Evolutionary conservation across 2,797 vertebrate genomes (phyloP).

Genomic region (Benthosema pterotum): DNA sequence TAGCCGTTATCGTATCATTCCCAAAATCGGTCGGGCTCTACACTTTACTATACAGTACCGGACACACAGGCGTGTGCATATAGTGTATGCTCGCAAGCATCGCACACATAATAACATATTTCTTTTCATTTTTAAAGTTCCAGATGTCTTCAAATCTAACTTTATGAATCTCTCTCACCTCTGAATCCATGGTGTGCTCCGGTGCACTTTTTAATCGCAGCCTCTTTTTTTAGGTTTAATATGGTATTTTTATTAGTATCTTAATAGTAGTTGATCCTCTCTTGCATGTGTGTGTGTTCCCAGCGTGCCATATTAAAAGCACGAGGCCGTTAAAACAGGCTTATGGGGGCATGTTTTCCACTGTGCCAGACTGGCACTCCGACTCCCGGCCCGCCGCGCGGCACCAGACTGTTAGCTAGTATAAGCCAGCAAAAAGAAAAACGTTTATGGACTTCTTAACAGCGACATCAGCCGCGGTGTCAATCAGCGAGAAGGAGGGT

Average conservation of each 20-base stretch:
- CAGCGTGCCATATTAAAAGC: constrained; percentile 55
- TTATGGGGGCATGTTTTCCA: constrained; percentile 35
- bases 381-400: no score
- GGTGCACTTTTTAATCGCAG: no score
- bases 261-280: constrained; percentile 45
- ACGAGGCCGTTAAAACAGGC: constrained; percentile 50
- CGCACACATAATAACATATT: background rate
- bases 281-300: constrained; percentile 11
- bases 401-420: constrained; percentile 53
- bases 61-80: no score
- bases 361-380: constrained; percentile 44
- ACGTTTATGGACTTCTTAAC: constrained; percentile 67
- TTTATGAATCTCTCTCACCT: constrained; percentile 28
- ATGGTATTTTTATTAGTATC: constrained; percentile 2
- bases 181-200: background rate
- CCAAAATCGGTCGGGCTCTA: no score
- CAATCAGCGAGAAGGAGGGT: constrained; percentile 35
- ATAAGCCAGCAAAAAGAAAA: constrained; percentile 26
- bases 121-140: constrained; percentile 25
- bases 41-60: background rate
- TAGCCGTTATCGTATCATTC: no score
- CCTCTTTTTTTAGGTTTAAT: no score
- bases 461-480: constrained; percentile 50
- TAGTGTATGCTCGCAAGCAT: no score
- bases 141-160: background rate